Conservation (phyloP, 2,113 vertebrate species). For the Scalopus aquaticus region DNA sequence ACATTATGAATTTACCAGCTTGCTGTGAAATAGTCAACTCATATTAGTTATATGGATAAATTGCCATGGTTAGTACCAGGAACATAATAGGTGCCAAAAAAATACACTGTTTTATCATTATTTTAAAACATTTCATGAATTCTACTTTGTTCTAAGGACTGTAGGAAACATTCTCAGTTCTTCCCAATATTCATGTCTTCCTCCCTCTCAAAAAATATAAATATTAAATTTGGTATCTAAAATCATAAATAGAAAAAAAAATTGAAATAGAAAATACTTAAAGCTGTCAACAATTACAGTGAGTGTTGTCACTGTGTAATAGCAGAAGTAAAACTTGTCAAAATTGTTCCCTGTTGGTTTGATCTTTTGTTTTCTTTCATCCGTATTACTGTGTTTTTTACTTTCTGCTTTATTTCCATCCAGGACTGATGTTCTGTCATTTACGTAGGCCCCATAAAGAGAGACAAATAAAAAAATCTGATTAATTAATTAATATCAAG, state of each 20-base stretch:
- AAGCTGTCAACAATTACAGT: neutral
- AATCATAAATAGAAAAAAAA: neutral
- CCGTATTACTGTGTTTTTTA: neutral
- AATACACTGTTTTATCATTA: neutral
- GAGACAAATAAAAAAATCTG: neutral
- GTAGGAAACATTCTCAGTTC: neutral
- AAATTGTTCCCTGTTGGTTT: neutral
- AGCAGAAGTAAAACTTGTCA: neutral
- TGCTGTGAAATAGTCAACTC: neutral
- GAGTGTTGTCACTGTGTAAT: neutral
- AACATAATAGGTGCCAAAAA: neutral
- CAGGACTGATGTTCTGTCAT: neutral
- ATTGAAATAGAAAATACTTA: constrained; percentile 28
- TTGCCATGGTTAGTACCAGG: neutral
- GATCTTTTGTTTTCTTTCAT: neutral
- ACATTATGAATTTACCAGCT: neutral
- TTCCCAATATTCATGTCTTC: neutral
- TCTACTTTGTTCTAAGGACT: neutral
- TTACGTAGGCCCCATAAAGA: neutral
- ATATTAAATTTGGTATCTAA: neutral
- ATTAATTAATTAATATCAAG: neutral
- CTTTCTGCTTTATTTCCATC: neutral
- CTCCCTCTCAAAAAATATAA: neutral
- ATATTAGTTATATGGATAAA: neutral
- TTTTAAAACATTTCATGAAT: neutral